Evolutionary conservation across 1,140 invertebrate species (phyloP).

Genomic region (Oscheius sp.): DNA sequence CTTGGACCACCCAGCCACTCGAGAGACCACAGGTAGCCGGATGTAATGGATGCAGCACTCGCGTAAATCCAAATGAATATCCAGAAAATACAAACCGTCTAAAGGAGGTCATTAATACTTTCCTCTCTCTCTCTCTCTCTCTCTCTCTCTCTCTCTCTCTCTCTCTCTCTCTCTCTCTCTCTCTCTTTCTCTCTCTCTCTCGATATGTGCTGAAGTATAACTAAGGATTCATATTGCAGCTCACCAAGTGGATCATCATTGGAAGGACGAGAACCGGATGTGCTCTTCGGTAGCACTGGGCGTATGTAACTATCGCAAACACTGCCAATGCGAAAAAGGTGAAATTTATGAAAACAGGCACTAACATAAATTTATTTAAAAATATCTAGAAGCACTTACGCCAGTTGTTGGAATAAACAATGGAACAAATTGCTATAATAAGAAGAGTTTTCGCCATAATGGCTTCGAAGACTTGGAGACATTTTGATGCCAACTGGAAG

Average conservation of each 20-base stretch:
- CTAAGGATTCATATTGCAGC: no score
- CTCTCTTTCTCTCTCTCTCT: no score
- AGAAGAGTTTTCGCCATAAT: neutral
- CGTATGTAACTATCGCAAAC: neutral
- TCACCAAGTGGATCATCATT: neutral
- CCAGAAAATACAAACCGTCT: neutral
- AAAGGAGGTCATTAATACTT: no score
- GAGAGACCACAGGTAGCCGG: neutral
- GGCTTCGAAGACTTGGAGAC: neutral
- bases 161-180: no score
- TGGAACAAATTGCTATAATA: neutral
- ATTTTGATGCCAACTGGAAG: neutral
- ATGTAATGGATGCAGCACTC: neutral
- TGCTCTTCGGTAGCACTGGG: neutral
- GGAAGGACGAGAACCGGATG: neutral
- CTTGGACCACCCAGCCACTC: neutral
- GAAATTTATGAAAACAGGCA: slow-evolving; percentile 2
- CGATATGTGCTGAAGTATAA: no score
- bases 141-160: no score
- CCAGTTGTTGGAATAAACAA: neutral
- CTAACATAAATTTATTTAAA: neutral
- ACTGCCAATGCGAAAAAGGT: neutral
- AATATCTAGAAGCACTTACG: neutral
- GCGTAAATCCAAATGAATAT: slow-evolving; percentile 2
- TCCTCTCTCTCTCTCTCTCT: no score